A percentile compares a stretch with the other conserved stretches of the same genome.
Conservation (phyloP, 2,797 vertebrate genomes). For the Apodemus agrarius region DNA sequence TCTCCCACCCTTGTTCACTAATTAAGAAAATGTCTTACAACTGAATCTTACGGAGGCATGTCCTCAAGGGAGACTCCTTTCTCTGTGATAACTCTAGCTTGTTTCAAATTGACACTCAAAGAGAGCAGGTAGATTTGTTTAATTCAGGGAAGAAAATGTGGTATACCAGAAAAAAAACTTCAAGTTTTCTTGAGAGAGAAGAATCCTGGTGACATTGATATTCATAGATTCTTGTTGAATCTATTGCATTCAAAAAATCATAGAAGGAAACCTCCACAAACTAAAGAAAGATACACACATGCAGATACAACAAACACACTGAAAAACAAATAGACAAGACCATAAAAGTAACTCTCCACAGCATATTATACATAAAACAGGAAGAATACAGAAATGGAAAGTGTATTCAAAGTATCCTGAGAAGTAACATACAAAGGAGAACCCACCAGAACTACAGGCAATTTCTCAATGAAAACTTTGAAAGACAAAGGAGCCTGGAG, state of each 20-base stretch:
- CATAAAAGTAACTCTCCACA: background rate
- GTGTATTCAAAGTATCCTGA: background rate
- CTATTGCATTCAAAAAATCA: background rate
- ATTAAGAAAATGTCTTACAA: no score
- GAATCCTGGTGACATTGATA: background rate
- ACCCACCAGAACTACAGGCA: background rate
- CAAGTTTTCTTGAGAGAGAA: background rate
- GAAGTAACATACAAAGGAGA: background rate
- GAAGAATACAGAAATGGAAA: background rate
- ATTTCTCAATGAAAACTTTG: background rate
- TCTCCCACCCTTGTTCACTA: no score
- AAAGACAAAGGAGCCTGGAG: background rate
- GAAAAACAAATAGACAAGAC: background rate
- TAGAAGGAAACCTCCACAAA: background rate
- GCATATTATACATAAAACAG: background rate
- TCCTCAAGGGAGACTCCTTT: no score
- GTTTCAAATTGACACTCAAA: no score
- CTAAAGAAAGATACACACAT: background rate
- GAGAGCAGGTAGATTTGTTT: background rate
- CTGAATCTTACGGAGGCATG: no score
- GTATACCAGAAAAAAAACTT: background rate
- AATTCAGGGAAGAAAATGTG: background rate
- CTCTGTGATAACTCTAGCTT: no score
- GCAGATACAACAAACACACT: background rate
- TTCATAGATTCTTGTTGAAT: background rate